These are phyloP conservation scores for Dione vanillae DNA, from an alignment of 2,888 invertebrate species.

Conservation along the genomic window DNA sequence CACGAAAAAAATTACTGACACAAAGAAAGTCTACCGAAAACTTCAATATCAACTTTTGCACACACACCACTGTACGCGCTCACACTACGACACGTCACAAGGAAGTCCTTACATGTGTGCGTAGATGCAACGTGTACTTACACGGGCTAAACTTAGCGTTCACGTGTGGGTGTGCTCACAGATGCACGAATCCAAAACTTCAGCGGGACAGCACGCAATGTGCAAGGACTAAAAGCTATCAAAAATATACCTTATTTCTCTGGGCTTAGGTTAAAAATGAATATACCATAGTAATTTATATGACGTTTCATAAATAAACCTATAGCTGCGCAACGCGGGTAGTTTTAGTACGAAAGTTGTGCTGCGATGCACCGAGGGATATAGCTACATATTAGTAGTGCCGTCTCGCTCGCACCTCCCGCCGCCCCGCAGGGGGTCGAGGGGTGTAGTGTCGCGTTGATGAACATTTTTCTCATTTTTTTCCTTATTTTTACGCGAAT, in stretches of 20 bases:
- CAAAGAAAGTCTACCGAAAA: conserved; percentile 83
- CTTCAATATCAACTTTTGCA: conserved; percentile 80
- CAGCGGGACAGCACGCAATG: conserved; percentile 53
- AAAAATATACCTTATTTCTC: conserved; percentile 34
- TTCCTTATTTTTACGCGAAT: conserved; percentile 82
- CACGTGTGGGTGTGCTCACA: conserved; percentile 69
- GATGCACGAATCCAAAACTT: conserved; percentile 79
- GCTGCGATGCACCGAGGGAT: conserved; percentile 75
- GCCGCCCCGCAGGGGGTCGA: conserved; percentile 71
- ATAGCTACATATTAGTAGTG: conserved; percentile 56
- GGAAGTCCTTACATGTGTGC: conserved; percentile 65
- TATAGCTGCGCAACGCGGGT: conserved; percentile 77
- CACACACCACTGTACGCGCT: conserved; percentile 58
- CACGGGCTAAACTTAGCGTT: conserved; percentile 77
- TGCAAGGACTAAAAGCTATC: conserved; percentile 36
- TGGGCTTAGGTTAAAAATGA: conserved; percentile 45
- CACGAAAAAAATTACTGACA: conserved; percentile 84
- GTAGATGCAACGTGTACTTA: conserved; percentile 70
- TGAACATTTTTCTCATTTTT: conserved; percentile 84
- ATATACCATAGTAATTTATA: conserved; percentile 44
- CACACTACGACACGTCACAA: conserved; percentile 59
- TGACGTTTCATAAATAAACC: conserved; percentile 50
- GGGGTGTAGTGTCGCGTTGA: conserved; percentile 82
- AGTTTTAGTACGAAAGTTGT: conserved; percentile 82
- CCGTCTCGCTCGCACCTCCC: conserved; percentile 70